Base-by-base conservation (phyloP, 2,797 vertebrate species). In the Alcedo quadribrachys region DNA sequence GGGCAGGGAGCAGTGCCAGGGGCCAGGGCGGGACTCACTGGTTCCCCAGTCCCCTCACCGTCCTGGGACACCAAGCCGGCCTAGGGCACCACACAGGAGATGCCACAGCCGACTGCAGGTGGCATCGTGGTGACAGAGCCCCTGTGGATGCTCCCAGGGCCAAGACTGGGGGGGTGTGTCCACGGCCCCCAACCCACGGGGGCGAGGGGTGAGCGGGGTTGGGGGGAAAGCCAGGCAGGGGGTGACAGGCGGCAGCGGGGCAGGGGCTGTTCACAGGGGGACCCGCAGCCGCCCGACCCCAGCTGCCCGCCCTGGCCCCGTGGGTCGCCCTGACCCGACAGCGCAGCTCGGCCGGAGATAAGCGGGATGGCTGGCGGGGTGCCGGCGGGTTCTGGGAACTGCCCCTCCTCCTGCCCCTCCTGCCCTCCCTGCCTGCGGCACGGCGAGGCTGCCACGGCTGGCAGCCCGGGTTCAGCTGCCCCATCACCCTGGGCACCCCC, bases 31-130 rank as follows among this genome's bases (percentile, higher is more conserved):
- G 54, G 10, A 65, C 60, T 27, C 0, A 1, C 37, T 65, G 2
- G 0, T 18, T 45, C 14, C 54, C 33, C 0, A 0, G 10, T 15
- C 30, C 30, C 2, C 1, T 43, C 50, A 19, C 20, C 0, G 0
- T 11, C 27, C 27, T 17, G 42, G 60, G 54, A 57, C 40, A 46
- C 16, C 0, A 3, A 53, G 32, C 28, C 30, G 20, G 30, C 28
- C 60, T 37, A 37, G 37, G 37, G 37, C 37, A 37, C 37, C 37
- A 37, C 37, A 37, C 37, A 37, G 37, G 37, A 13, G 37, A 37
- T 37, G 37, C 37, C 37, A 37, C 37, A 37, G 37, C 37, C 37
- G 37, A 37, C 37, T 83, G 55, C 3, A 37, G 40, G 9, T 3
- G 4, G 12, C 48, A 46, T 25, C 3, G 1, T 6, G 24, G 60